phyloP scores from a whole-genome alignment of 2,888 invertebrate species.

The Lathronympha strigana region DNA sequence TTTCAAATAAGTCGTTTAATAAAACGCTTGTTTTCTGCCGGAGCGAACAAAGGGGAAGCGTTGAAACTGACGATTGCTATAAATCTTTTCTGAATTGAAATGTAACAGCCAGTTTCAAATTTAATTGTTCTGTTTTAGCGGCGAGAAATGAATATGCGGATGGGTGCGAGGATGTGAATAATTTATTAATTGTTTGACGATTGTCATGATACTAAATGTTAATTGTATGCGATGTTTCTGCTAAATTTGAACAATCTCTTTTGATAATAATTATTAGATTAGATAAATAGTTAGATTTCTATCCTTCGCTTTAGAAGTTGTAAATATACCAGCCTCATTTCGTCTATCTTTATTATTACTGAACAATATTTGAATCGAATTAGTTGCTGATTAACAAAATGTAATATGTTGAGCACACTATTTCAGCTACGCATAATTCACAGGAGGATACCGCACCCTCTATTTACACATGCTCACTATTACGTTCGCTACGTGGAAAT shows the following conservation, averaged over 20 bases:
- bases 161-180: constrained; percentile 17
- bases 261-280: no score
- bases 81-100: constrained; percentile 43
- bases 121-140: constrained; percentile 38
- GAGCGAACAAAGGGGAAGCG: constrained; percentile 41
- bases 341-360: no score
- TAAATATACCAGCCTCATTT: no score
- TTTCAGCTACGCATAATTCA: not conserved
- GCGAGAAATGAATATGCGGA: constrained; percentile 18
- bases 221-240: not conserved
- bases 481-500: constrained; percentile 16
- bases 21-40: constrained; percentile 43
- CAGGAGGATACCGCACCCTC: not conserved
- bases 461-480: constrained; percentile 6
- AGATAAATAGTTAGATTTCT: no score
- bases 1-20: constrained; percentile 44
- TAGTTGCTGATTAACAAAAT: no score
- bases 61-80: constrained; percentile 39
- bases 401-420: not conserved
- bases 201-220: not conserved
- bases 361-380: no score
- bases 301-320: no score
- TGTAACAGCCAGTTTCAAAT: constrained; percentile 41
- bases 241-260: no score
- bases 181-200: not conserved